Evolutionary conservation across 2,888 invertebrate genomes (phyloP), one percentile per base, ranked within the genome.

Genomic region (Gastrophysa polygoni): DNA sequence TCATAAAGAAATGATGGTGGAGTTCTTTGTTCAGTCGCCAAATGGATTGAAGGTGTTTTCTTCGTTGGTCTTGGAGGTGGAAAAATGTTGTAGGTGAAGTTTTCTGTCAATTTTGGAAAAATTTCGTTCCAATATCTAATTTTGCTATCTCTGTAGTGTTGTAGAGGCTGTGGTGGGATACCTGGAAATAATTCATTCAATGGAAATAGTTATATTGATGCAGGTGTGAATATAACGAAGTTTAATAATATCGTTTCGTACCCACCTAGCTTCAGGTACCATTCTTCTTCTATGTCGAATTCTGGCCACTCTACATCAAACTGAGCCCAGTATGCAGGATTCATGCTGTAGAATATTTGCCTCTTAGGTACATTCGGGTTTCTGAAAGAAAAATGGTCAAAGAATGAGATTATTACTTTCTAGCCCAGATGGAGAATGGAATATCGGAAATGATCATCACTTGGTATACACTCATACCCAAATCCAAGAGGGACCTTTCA

Each of bases 41-140:
- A n/a, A n/a, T n/a, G 71, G 17, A 14, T 34, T 10, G 18, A 70
- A 18, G 76, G 43, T 2, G 54, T 54, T n/a, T 70, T 69, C 64
- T 73, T 74, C 20, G 71, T 69, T 49, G 72, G 66, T 14, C 71
- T 68, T 16, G 60, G 59, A 14, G 62, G 14, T 43, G 64, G 63
- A 24, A 59, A 32, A 7, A 61, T 54, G 8, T 57, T 20, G 14
- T 46, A 56, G n/a, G 62, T 57, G 20, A 58, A 17, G 50, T 68
- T 88, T 48, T 69, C 61, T 73, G 89, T 84, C 70, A 91, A 86
- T 68, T 89, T 87, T 0, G 95, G 95, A 50, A 96, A 84, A 43
- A 88, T 86, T 57, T 93, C 89, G 69, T 92, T 89, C 96, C 96
- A 96, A 75, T 92, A 93, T 48, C 87, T 88, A 75, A 93, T 89